A percentile compares a stretch with the other conserved stretches of the same genome.
Evolutionary conservation across 37 sponge, comb jelly and placozoan species (phyloP).

Genomic region (Chondrosia reniformis): DNA sequence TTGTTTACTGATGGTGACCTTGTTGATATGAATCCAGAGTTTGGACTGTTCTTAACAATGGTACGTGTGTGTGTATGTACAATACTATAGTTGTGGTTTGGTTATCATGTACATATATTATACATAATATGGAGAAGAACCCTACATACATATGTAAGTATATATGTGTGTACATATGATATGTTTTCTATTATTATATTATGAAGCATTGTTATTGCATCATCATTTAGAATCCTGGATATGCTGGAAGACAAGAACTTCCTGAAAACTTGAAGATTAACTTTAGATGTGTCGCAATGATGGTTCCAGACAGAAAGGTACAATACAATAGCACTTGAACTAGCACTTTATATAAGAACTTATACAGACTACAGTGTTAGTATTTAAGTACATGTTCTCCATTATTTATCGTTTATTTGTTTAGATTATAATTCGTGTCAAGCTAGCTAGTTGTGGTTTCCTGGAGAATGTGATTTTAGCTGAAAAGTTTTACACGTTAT

Average conservation of each 20-base stretch:
- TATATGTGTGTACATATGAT: too few relatives aligned
- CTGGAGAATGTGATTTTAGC: conserved; percentile 87
- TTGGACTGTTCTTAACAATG: conserved; percentile 99
- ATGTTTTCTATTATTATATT: too few relatives aligned
- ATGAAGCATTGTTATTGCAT: background rate
- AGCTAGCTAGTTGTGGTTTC: conserved; percentile 97
- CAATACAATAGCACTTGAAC: background rate
- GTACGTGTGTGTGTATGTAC: conserved; percentile 34
- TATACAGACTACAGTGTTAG: background rate
- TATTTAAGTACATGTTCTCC: too few relatives aligned
- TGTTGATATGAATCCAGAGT: conserved; percentile 91
- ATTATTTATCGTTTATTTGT: too few relatives aligned
- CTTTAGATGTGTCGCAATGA: conserved; percentile 98
- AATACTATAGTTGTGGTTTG: too few relatives aligned
- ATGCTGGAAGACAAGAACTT: conserved; percentile 98
- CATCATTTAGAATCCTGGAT: conserved; percentile 88
- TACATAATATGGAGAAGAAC: too few relatives aligned
- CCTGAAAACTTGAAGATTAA: conserved; percentile 98
- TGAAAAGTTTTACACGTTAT: conserved; percentile 95
- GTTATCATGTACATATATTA: too few relatives aligned
- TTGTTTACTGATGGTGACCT: conserved; percentile 96
- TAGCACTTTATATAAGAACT: background rate
- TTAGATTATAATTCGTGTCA: conserved; percentile 98
- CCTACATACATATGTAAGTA: too few relatives aligned
- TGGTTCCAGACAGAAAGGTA: conserved; percentile 98